Evolutionary conservation across 2,888 invertebrate species (phyloP).

Genomic region (Nomada ruficornis): DNA sequence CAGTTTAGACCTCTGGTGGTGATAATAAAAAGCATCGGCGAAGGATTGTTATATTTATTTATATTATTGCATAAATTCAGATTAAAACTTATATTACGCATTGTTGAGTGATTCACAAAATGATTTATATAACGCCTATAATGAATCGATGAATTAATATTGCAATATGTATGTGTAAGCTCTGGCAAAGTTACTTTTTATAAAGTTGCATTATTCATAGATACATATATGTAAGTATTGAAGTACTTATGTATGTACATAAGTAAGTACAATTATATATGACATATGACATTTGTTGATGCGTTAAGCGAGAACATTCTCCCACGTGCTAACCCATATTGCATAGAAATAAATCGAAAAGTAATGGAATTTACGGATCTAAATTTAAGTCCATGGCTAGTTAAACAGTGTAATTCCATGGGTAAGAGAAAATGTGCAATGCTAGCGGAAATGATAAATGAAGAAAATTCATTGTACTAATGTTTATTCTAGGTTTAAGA

Average conservation of each 20-base stretch:
- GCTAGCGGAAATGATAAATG: not conserved
- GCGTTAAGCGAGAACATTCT: too few species aligned
- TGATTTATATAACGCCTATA: too few species aligned
- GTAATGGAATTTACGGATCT: slow-evolving; percentile 86
- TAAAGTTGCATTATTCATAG: too few species aligned
- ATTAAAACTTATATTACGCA: too few species aligned
- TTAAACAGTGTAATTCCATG: slow-evolving; percentile 89
- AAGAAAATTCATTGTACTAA: slow-evolving; percentile 9
- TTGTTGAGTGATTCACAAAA: too few species aligned
- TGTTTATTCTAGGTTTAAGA: slow-evolving; percentile 87
- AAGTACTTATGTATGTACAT: too few species aligned
- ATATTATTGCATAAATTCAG: too few species aligned
- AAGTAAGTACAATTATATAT: too few species aligned
- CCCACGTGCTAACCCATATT: slow-evolving; percentile 13
- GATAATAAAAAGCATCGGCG: not conserved
- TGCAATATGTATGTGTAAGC: too few species aligned
- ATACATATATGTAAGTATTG: too few species aligned
- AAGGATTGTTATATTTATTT: too few species aligned
- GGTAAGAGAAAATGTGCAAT: slow-evolving; percentile 85
- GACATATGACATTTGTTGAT: not conserved
- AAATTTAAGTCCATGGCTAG: slow-evolving; percentile 90
- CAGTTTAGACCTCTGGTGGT: not conserved
- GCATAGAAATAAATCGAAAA: not conserved
- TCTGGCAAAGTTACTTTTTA: not conserved
- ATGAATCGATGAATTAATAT: too few species aligned